A percentile compares a stretch with the other conserved stretches of the same genome.
These are phyloP conservation scores for Sebastes kiyomatsui DNA, from an alignment of 2,797 vertebrate species.

Conservation along the genomic window DNA sequence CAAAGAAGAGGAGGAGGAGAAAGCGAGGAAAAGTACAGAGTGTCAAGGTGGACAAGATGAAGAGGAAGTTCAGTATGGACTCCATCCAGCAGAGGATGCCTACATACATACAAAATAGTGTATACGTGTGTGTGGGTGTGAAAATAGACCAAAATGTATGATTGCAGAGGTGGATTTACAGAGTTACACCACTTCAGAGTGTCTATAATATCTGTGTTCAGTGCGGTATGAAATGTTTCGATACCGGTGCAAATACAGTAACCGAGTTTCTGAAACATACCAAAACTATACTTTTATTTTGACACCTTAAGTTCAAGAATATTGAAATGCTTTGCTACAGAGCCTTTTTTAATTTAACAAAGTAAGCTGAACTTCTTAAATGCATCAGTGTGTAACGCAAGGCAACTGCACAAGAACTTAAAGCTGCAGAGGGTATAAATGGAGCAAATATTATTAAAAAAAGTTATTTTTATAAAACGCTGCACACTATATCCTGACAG, in stretches of 20 bases:
- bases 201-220: neutral
- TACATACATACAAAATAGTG: conserved; percentile 17
- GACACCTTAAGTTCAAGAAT: neutral
- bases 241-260: neutral
- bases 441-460: too few species aligned
- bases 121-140: neutral
- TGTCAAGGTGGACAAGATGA: conserved; percentile 40
- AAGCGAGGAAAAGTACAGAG: conserved; percentile 25
- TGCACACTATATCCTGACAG: too few species aligned
- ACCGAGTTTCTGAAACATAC: neutral
- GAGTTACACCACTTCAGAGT: neutral
- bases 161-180: neutral
- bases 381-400: neutral
- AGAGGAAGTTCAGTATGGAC: conserved; percentile 13
- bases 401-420: neutral
- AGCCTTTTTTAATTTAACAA: neutral
- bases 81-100: conserved; percentile 29
- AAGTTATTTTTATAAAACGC: too few species aligned
- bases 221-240: neutral
- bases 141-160: neutral
- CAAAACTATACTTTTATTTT: neutral
- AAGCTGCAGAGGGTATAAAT: too few species aligned
- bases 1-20: conserved; percentile 21
- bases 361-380: neutral
- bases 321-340: neutral